Evolutionary conservation across 2,888 invertebrate genomes (phyloP), one percentile per base, ranked within the genome.

Genomic region (Cheilosia soror): DNA sequence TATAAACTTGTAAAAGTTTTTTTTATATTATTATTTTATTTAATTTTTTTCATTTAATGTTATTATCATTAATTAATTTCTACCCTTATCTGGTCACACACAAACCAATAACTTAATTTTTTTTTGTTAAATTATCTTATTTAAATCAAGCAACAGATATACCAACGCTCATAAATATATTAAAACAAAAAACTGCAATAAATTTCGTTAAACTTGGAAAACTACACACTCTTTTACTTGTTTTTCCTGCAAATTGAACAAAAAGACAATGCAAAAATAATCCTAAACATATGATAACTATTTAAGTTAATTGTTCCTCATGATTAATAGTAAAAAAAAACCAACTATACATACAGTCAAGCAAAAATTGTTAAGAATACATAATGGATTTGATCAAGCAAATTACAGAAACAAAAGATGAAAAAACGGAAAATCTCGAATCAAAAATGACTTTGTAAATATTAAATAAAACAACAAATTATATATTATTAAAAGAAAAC

Each of bases 81-180:
- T 85, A 88, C 87, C 88, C 88, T 88, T 89, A 88, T 90, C 90
- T 90, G 90, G 90, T 90, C 90, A 90, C 88, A 88, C 88, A 73
- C 87, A 91, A 90, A 90, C 90, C 90, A 91, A 90, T 90, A 83
- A 88, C 72, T 80, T 82, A 76, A 83, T 78, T 73, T 73, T 47
- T 42, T 37, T 42, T 72, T 72, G 55, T 76, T 60, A 75, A 53
- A 33, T 55, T 63, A 25, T 69, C 57, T 75, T 51, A 60, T 71
- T 65, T 49, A 44, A 69, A 57, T 60, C 55, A 65, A 72, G 33
- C 51, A 44, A 71, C 7, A 53, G 47, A n/a, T 9, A 66, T 62
- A 33, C 33, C 33, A 73, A 80, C 55, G 42, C 9, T 44, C 11
- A 62, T 7, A 66, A 75, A 44, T n/a, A 44, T 4, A 15, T 13